Percentiles rank a stretch among this genome's conserved stretches.
These are phyloP conservation scores for Sclerurus mexicanus DNA, from an alignment of 2,113 vertebrate genomes.

Conservation along the genomic window DNA sequence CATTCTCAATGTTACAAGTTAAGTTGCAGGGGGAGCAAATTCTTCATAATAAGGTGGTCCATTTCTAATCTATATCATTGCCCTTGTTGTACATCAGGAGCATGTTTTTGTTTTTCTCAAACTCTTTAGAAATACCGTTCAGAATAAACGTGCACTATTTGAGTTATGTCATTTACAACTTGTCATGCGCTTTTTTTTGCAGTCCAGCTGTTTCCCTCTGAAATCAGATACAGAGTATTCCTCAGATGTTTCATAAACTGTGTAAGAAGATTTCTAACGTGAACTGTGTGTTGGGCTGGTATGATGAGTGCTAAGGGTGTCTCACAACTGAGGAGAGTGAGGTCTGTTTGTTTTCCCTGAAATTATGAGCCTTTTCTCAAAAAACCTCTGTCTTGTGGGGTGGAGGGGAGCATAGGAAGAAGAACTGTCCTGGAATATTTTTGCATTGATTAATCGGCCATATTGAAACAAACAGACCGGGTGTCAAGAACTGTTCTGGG, in stretches of 20 bases:
- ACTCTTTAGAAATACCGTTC: constrained; percentile 59
- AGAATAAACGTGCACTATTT: constrained; percentile 67
- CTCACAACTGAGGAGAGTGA: not conserved
- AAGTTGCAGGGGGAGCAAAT: constrained; percentile 49
- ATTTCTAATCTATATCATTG: constrained; percentile 41
- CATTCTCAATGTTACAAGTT: constrained; percentile 16
- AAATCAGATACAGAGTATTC: not conserved
- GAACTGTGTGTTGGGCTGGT: not conserved
- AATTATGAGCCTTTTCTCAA: not conserved
- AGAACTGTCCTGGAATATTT: not conserved
- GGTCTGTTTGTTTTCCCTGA: not conserved
- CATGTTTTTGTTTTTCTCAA: constrained; percentile 61
- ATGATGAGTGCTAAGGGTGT: not conserved
- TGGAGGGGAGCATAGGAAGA: not conserved
- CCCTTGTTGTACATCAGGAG: constrained; percentile 59
- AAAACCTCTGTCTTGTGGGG: not conserved
- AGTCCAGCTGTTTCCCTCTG: not conserved
- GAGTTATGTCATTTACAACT: constrained; percentile 34
- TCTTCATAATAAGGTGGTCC: constrained; percentile 32
- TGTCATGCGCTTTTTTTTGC: not conserved
- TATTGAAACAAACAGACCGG: not conserved
- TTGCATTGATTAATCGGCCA: not conserved
- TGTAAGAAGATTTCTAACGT: not conserved
- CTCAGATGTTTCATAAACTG: not conserved
- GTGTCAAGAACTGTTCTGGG: not conserved